Conservation (phyloP, 2,888 invertebrate species). For the Idaea aversata region DNA sequence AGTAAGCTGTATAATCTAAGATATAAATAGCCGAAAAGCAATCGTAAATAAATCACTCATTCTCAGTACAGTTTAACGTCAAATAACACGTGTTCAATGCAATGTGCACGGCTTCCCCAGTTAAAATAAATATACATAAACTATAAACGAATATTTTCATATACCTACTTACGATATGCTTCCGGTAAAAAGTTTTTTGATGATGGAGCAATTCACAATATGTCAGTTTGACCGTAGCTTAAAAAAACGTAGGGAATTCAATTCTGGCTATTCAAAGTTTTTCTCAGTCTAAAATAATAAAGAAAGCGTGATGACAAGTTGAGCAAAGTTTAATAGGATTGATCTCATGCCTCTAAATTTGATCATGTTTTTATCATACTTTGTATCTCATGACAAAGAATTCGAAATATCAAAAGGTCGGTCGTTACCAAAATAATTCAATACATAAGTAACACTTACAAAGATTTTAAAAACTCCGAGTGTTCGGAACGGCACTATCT, state of each 20-base stretch:
- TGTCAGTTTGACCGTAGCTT: background rate
- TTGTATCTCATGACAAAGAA: background rate
- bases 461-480: constrained; percentile 9
- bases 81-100: constrained; percentile 49
- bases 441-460: constrained; percentile 8
- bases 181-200: constrained; percentile 24
- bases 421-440: background rate
- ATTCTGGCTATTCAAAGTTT: background rate
- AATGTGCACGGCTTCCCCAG: constrained; percentile 29
- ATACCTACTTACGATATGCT: background rate
- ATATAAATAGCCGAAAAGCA: constrained; percentile 49
- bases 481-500: constrained; percentile 15
- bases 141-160: constrained; percentile 1
- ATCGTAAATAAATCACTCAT: constrained; percentile 54
- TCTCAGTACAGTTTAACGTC: constrained; percentile 40
- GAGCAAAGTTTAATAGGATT: background rate
- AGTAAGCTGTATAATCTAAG: background rate
- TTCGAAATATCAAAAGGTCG: constrained; percentile 3
- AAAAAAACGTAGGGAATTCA: background rate
- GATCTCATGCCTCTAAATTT: too few relatives aligned
- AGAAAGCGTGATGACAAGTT: background rate
- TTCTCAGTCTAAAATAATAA: background rate
- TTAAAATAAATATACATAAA: constrained; percentile 20
- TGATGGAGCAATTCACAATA: background rate
- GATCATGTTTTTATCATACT: too few relatives aligned